Evolutionary conservation across 2,888 invertebrate genomes (phyloP), one percentile per base, ranked within the genome.

Genomic region (Drosophila robusta): DNA sequence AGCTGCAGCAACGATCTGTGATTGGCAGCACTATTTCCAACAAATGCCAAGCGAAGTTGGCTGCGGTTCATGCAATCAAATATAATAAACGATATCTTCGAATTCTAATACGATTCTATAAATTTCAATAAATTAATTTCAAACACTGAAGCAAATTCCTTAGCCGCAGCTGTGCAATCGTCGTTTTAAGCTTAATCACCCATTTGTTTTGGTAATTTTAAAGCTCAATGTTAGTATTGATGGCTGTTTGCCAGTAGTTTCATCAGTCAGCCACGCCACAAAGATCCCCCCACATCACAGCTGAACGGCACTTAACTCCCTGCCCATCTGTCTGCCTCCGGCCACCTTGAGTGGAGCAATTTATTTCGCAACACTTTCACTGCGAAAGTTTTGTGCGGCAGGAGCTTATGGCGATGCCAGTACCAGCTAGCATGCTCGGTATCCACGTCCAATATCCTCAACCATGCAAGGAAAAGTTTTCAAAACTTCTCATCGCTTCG

Each of bases 401-500:
- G 38, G 45, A 55, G 70, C 75, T 77, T 78, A 65, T 67, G 69
- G 64, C 75, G 63, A 81, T 77, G 67, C 79, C 74, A 78, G 69
- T 75, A 9, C 29, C 29, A 29, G 61, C 79, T 67, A 57, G 39
- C 62, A 57, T 47, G 62, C 52, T 52, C 22, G 49, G 46, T 46
- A 34, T 50, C 65, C 84, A 81, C 79, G 81, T 80, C 76, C 81
- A 74, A 80, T 84, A 84, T 76, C 74, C 72, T 75, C 79, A 81
- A 58, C 85, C 81, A 86, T 82, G 87, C 82, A 83, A 57, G 82
- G 80, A 83, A 83, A 83, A 83, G 74, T 83, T 83, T 74, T 78
- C 70, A 64, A 76, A 83, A 86, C 87, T 86, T 86, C 78, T 63
- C 78, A 76, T 68, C 84, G 66, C 80, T 56, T 41, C 74, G 70